Evolutionary conservation across 2,113 vertebrate species (phyloP).

Genomic region (Carassius auratus): DNA sequence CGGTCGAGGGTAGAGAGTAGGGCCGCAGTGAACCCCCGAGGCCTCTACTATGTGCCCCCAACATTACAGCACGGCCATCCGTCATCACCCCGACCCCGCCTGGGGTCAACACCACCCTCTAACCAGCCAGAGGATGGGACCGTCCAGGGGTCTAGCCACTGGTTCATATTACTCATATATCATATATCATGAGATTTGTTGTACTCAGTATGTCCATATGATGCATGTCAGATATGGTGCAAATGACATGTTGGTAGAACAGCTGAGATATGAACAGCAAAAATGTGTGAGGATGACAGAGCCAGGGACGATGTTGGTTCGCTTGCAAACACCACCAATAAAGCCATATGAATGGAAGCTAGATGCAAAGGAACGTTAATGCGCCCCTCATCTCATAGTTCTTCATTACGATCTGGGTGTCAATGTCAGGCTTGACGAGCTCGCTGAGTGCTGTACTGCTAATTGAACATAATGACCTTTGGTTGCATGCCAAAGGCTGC

Average conservation of each 20-base stretch:
- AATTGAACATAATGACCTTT: slow-evolving; percentile 54
- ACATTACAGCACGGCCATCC: slow-evolving; percentile 79
- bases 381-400: neutral
- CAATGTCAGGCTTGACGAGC: slow-evolving; percentile 1
- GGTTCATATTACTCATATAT: slow-evolving; percentile 48
- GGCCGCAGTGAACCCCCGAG: slow-evolving; percentile 66
- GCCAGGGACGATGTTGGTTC: neutral
- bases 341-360: neutral
- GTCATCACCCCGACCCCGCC: slow-evolving; percentile 65
- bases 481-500: slow-evolving; percentile 39
- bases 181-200: neutral
- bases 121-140: slow-evolving; percentile 52
- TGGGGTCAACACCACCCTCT: slow-evolving; percentile 55
- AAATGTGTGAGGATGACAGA: neutral
- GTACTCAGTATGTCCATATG: slow-evolving; percentile 32
- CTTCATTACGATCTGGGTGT: neutral
- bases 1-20: slow-evolving; percentile 70
- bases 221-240: slow-evolving; percentile 35
- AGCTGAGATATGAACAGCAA: slow-evolving; percentile 16
- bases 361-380: slow-evolving; percentile 4
- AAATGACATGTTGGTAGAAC: slow-evolving; percentile 21
- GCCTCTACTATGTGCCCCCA: slow-evolving; percentile 72
- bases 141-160: slow-evolving; percentile 49
- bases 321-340: neutral
- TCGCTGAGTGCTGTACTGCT: slow-evolving; percentile 30